Conservation (phyloP, 53 echinoderm and acorn worm genomes). For the Crossaster papposus region DNA sequence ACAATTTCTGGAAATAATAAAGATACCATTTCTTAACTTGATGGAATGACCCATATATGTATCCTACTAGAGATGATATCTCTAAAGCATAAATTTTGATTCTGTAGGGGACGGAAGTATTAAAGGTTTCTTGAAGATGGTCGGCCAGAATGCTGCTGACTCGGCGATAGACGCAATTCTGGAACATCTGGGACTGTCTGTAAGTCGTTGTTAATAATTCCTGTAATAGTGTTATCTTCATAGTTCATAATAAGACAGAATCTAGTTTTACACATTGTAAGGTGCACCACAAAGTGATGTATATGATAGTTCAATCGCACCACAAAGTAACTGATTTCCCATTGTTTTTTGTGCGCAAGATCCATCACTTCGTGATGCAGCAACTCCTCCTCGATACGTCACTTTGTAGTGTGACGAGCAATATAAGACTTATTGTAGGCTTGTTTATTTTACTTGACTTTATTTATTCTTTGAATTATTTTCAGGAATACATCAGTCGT, state of each 20-base stretch:
- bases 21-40: too few species aligned
- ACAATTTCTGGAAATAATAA: too few species aligned
- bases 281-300: too few species aligned
- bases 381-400: too few species aligned
- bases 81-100: neutral
- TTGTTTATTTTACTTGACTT: neutral
- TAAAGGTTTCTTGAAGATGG: constrained; percentile 28
- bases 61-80: neutral
- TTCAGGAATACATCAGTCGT: constrained; percentile 35
- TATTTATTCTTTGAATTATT: neutral
- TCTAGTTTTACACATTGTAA: too few species aligned
- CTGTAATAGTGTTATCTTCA: neutral
- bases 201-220: neutral
- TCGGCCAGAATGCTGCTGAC: constrained; percentile 48
- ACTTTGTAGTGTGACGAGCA: too few species aligned
- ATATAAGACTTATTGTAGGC: too few species aligned
- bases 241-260: neutral
- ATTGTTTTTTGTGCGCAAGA: too few species aligned
- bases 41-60: too few species aligned
- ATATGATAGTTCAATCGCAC: too few species aligned
- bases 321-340: too few species aligned
- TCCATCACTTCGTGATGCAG: too few species aligned
- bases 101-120: constrained; percentile 16
- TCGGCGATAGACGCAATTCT: constrained; percentile 38
- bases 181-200: constrained; percentile 26